Conservation (phyloP, 2,797 vertebrate species). For the Takifugu ocellatus region DNA sequence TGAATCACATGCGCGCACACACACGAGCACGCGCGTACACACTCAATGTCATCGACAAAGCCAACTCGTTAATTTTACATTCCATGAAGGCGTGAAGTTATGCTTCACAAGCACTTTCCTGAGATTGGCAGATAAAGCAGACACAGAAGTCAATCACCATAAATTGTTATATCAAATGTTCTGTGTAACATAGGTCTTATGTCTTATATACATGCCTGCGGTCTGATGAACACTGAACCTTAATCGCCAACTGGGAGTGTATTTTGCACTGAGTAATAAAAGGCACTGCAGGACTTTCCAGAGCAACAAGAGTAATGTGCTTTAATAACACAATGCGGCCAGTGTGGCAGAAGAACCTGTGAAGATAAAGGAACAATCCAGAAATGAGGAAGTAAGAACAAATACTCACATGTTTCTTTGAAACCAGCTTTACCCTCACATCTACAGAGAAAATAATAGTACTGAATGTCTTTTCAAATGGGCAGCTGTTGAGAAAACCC, state of each 20-base stretch:
- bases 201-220: conserved; percentile 2
- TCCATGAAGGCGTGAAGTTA: conserved; percentile 64
- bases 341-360: not conserved
- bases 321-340: conserved; percentile 11
- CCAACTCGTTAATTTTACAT: conserved; percentile 67
- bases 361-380: not conserved
- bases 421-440: not conserved
- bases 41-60: conserved; percentile 55
- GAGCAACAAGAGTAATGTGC: not conserved
- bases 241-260: not conserved
- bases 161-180: conserved; percentile 20
- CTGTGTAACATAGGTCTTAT: conserved; percentile 14
- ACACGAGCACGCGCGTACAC: conserved; percentile 19
- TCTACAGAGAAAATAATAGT: too few relatives aligned
- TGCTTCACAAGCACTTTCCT: conserved; percentile 61
- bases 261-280: not conserved
- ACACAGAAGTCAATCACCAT: conserved; percentile 55
- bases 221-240: not conserved
- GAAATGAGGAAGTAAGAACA: conserved; percentile 32
- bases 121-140: conserved; percentile 55
- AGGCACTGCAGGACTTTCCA: conserved; percentile 2
- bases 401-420: not conserved
- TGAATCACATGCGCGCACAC: conserved; percentile 54
- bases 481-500: too few relatives aligned
- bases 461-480: too few relatives aligned